phyloP scores from a whole-genome alignment of 2,797 vertebrate species.

The Macropodus opercularis region DNA sequence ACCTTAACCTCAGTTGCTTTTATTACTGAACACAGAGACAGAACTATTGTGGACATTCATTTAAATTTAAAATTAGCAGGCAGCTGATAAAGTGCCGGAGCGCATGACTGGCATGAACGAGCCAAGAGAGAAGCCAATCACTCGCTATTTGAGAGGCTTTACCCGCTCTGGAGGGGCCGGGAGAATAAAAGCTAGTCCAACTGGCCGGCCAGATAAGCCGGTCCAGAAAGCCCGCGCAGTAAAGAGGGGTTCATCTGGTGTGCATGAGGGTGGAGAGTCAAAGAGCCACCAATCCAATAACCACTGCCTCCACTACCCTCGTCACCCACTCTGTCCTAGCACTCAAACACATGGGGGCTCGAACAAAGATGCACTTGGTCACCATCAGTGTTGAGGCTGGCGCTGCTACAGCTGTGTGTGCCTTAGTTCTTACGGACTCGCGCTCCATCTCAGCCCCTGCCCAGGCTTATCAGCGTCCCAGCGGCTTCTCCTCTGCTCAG shows the following conservation, averaged over 20 bases:
- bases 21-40: constrained; percentile 22
- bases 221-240: constrained; percentile 57
- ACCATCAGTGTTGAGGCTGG: constrained; percentile 66
- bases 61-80: constrained; percentile 75
- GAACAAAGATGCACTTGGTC: constrained; percentile 67
- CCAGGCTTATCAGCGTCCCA: constrained; percentile 65
- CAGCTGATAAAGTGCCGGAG: constrained; percentile 67
- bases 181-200: constrained; percentile 77
- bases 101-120: constrained; percentile 62
- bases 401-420: constrained; percentile 47
- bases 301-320: constrained; percentile 13
- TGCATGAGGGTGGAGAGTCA: constrained; percentile 63
- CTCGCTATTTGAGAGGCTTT: constrained; percentile 62
- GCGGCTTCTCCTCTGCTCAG: constrained; percentile 53
- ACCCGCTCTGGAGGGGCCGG: constrained; percentile 69
- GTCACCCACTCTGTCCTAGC: constrained; percentile 6
- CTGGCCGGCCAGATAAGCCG: constrained; percentile 77
- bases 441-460: constrained; percentile 47
- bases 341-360: constrained; percentile 30
- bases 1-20: constrained; percentile 33
- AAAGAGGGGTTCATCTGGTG: constrained; percentile 66
- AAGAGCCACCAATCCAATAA: constrained; percentile 45
- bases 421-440: constrained; percentile 36
- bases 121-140: constrained; percentile 57
- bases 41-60: constrained; percentile 60